Evolutionary conservation across 2,797 vertebrate genomes (phyloP).

Genomic region (Pseudopleuronectes americanus): DNA sequence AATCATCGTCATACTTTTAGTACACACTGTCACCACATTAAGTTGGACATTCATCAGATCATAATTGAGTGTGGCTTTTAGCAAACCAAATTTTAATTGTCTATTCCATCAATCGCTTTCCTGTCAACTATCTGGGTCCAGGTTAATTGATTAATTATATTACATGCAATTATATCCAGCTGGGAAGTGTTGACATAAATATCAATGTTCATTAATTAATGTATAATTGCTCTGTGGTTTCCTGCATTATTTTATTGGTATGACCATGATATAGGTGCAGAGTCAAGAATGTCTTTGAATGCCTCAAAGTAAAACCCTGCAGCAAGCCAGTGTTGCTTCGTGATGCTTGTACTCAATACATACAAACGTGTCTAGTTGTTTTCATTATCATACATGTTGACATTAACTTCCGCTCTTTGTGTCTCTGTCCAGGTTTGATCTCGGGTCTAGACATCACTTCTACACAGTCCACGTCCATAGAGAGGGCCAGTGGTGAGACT

Average conservation of each 20-base stretch:
- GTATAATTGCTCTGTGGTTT: not conserved
- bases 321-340: not conserved
- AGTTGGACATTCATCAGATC: too few relatives aligned
- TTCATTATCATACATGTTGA: conserved; percentile 1
- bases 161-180: not conserved
- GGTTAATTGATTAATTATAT: not conserved
- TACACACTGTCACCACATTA: too few relatives aligned
- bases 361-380: not conserved
- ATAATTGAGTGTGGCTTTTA: too few relatives aligned
- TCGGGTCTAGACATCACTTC: conserved; percentile 86
- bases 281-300: not conserved
- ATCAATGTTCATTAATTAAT: not conserved
- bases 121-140: not conserved
- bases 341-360: not conserved
- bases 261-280: not conserved
- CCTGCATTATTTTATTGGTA: not conserved
- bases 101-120: not conserved
- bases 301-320: not conserved
- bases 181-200: not conserved
- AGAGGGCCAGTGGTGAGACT: conserved; percentile 90
- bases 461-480: conserved; percentile 72
- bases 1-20: too few relatives aligned
- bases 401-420: conserved; percentile 5
- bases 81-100: too few relatives aligned
- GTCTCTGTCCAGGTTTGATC: conserved; percentile 63